Conservation (phyloP, 2,888 invertebrate species). For the Oscheius sp. region DNA sequence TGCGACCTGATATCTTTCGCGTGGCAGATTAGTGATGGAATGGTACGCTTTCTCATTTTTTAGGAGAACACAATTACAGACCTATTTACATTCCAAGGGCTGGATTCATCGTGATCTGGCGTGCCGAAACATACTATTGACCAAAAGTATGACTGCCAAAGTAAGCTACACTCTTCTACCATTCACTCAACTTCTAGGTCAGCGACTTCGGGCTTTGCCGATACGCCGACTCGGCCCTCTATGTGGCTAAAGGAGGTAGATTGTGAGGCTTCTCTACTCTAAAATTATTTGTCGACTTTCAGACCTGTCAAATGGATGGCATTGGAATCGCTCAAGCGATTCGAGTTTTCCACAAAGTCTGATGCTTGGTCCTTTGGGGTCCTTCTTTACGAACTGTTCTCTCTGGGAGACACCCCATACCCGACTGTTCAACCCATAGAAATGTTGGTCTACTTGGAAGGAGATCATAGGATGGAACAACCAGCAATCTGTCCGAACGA, state of each 20-base stretch:
- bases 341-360: slow-evolving; percentile 60
- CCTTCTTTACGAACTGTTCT: slow-evolving; percentile 63
- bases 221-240: slow-evolving; percentile 60
- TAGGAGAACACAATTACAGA: slow-evolving; percentile 30
- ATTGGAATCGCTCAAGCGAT: slow-evolving; percentile 60
- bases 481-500: slow-evolving; percentile 60
- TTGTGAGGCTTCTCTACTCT: slow-evolving; percentile 20
- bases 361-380: slow-evolving; percentile 67
- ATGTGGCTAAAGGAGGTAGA: slow-evolving; percentile 64
- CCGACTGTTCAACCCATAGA: slow-evolving; percentile 61
- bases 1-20: slow-evolving; percentile 63
- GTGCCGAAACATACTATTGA: slow-evolving; percentile 61
- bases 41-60: not conserved
- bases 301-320: slow-evolving; percentile 68
- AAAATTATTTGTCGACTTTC: no score
- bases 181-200: slow-evolving; percentile 42
- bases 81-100: slow-evolving; percentile 58
- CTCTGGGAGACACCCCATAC: slow-evolving; percentile 62
- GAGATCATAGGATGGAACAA: slow-evolving; percentile 54
- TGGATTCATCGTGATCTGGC: slow-evolving; percentile 66
- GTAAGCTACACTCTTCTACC: slow-evolving; percentile 28
- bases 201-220: slow-evolving; percentile 67
- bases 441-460: slow-evolving; percentile 56
- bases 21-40: slow-evolving; percentile 65
- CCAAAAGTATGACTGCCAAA: slow-evolving; percentile 61